These are phyloP conservation scores for Aphidius ervi DNA, from an alignment of 1,140 invertebrate genomes.

Conservation along the genomic window DNA sequence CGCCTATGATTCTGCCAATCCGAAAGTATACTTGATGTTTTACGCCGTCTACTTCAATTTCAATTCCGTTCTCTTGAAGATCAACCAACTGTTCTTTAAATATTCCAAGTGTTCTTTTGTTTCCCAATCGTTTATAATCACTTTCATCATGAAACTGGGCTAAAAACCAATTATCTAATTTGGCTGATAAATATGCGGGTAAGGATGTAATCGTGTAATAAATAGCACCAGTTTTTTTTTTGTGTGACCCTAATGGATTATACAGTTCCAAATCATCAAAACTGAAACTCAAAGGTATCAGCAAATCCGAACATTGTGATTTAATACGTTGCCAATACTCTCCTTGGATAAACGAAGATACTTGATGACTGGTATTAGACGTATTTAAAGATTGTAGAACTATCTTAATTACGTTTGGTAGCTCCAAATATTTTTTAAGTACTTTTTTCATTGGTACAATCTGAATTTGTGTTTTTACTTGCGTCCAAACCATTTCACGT, in stretches of 20 bases:
- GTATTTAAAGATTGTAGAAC: neutral
- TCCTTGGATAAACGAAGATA: neutral
- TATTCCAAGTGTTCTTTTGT: conserved; percentile 22
- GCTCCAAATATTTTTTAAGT: conserved; percentile 12
- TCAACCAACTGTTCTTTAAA: conserved; percentile 21
- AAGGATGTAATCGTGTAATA: conserved; percentile 25
- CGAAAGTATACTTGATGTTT: conserved; percentile 23
- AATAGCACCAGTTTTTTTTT: conserved; percentile 7
- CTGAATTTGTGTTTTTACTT: too few species aligned
- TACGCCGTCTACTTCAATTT: conserved; percentile 21
- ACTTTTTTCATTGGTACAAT: too few species aligned
- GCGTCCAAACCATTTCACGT: too few species aligned
- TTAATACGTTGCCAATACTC: neutral
- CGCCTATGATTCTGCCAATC: conserved; percentile 25
- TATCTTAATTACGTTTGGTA: conserved; percentile 1
- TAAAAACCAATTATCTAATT: conserved; percentile 28
- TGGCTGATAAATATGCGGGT: conserved; percentile 20
- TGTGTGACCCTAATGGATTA: neutral
- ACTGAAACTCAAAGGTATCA: neutral
- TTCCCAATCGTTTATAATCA: conserved; percentile 20
- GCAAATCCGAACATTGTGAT: neutral
- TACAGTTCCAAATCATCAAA: neutral
- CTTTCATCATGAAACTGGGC: conserved; percentile 24
- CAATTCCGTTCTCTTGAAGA: conserved; percentile 24
- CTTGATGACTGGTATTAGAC: neutral